Conservation (phyloP, 2,888 invertebrate genomes). For the Rhimphoctona megacephalus region DNA sequence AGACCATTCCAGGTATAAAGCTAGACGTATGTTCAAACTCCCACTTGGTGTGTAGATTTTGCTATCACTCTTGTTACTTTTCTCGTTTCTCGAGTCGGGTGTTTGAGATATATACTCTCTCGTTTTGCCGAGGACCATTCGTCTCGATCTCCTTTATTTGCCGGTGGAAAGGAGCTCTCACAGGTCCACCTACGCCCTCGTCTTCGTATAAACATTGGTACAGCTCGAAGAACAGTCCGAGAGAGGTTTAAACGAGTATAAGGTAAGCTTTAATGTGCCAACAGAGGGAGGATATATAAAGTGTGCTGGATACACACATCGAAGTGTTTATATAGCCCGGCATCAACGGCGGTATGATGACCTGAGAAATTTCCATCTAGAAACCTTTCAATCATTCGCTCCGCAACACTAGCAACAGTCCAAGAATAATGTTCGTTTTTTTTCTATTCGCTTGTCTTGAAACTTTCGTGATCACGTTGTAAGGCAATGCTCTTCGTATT, state of each 20-base stretch:
- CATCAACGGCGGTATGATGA: conserved; percentile 53
- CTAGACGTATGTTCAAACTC: conserved; percentile 65
- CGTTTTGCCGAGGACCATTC: conserved; percentile 61
- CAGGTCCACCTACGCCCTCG: conserved; percentile 62
- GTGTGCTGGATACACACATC: conserved; percentile 19
- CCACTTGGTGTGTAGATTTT: conserved; percentile 53
- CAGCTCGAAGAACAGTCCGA: conserved; percentile 54
- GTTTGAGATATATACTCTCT: conserved; percentile 50
- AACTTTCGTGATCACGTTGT: conserved; percentile 25
- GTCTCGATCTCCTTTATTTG: conserved; percentile 57
- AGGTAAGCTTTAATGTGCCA: conserved; percentile 19
- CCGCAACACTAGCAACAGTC: conserved; percentile 8
- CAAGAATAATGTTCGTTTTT: not conserved
- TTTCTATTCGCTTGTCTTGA: conserved; percentile 26
- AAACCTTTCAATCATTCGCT: conserved; percentile 69
- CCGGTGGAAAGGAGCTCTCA: conserved; percentile 39
- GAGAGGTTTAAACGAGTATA: conserved; percentile 25
- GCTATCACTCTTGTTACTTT: conserved; percentile 61
- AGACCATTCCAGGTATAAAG: conserved; percentile 74
- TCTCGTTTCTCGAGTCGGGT: conserved; percentile 26
- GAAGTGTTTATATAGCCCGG: conserved; percentile 22
- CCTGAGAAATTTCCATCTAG: conserved; percentile 68
- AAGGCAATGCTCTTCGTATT: conserved; percentile 6
- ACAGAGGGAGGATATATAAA: conserved; percentile 42
- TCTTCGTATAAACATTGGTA: conserved; percentile 52